Evolutionary conservation across 2,113 vertebrate species (phyloP).

Genomic region (Bombycilla garrulus): DNA sequence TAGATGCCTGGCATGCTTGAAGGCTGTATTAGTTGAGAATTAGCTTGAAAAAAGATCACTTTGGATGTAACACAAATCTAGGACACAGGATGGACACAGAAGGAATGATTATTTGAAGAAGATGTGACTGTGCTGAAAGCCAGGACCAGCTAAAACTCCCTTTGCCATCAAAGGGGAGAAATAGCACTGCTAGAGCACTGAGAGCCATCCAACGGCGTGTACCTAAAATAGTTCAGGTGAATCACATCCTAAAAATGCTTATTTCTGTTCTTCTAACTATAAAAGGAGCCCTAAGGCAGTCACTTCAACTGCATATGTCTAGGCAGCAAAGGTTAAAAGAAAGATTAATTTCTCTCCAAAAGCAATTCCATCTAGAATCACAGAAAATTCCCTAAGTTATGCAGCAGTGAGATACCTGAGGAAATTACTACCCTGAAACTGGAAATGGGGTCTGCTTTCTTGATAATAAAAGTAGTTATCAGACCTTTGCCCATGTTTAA

Average conservation of each 20-base stretch:
- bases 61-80: background rate
- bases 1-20: background rate
- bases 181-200: background rate
- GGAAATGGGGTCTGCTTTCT: background rate
- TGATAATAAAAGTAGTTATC: background rate
- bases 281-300: background rate
- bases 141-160: background rate
- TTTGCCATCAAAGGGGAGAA: background rate
- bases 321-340: background rate
- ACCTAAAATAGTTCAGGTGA: slow-evolving; percentile 20
- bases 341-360: background rate
- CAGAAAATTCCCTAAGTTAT: background rate
- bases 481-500: background rate
- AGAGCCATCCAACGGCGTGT: background rate
- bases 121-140: background rate
- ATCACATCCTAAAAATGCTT: slow-evolving; percentile 10
- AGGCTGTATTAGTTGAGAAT: background rate
- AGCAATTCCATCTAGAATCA: background rate
- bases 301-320: background rate
- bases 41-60: background rate
- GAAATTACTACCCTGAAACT: background rate
- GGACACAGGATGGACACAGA: background rate
- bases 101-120: background rate
- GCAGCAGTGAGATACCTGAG: background rate
- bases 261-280: background rate